Percentiles rank a stretch among this genome's conserved stretches.
Conservation (phyloP, 2,888 invertebrate genomes). For the Blastobasis lacticolella region DNA sequence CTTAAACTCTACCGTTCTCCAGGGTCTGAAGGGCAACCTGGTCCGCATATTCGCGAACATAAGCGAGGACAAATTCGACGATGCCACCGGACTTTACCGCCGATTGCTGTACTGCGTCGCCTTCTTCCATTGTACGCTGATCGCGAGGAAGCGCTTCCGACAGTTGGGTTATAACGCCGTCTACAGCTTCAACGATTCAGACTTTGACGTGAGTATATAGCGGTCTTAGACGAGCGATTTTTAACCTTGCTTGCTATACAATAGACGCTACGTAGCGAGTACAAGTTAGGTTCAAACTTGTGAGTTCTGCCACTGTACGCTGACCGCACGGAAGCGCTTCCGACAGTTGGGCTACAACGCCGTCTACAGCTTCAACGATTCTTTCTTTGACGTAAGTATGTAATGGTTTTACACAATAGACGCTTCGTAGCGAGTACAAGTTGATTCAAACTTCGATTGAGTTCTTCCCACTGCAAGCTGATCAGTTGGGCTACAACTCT, state of each 20-base stretch:
- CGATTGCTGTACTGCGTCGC: constrained; percentile 86
- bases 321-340: constrained; percentile 90
- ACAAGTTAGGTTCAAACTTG: too few species aligned
- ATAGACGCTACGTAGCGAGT: too few species aligned
- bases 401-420: not conserved
- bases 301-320: constrained; percentile 89
- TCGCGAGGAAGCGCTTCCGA: constrained; percentile 90
- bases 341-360: constrained; percentile 93
- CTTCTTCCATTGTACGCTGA: constrained; percentile 89
- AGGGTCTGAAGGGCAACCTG: constrained; percentile 91
- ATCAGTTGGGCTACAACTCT: constrained; percentile 90
- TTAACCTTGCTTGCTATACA: too few species aligned
- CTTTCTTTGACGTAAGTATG: constrained; percentile 85
- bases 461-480: not conserved
- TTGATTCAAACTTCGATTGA: not conserved
- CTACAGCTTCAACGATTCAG: constrained; percentile 93
- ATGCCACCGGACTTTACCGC: constrained; percentile 84
- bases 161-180: constrained; percentile 92
- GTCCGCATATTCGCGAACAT: constrained; percentile 86
- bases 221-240: not conserved
- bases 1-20: constrained; percentile 9
- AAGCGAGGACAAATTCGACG: constrained; percentile 83
- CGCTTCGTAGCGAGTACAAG: too few species aligned
- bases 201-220: constrained; percentile 85
- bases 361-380: constrained; percentile 91